Evolutionary conservation across 2,797 vertebrate genomes (phyloP).

Genomic region (Acestrorhynchus altus): DNA sequence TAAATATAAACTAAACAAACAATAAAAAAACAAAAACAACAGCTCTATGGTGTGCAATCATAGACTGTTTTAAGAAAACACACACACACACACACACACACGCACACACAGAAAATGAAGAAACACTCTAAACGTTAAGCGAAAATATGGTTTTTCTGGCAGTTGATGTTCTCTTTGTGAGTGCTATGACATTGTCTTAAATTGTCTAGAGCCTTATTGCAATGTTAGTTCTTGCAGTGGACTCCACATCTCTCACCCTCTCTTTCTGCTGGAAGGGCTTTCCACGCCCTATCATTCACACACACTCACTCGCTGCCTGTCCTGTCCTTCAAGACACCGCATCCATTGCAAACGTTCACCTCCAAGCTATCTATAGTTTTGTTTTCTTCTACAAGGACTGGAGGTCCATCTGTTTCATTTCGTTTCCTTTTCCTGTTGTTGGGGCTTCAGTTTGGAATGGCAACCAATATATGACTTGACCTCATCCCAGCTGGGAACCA

Average conservation of each 20-base stretch:
- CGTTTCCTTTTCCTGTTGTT: not conserved
- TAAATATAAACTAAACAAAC: not conserved
- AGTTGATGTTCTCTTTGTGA: not conserved
- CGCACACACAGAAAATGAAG: not conserved
- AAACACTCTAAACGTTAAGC: not conserved
- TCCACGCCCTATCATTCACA: not conserved
- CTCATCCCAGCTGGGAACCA: not conserved
- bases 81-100: not conserved
- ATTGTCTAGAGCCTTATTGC: not conserved
- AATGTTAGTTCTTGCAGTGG: not conserved
- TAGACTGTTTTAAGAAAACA: not conserved
- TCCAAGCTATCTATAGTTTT: constrained; percentile 17
- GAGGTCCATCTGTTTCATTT: constrained; percentile 9
- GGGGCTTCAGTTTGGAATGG: not conserved
- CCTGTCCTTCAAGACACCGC: constrained; percentile 19
- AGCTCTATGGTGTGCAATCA: not conserved
- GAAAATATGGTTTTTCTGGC: not conserved
- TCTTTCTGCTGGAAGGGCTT: not conserved
- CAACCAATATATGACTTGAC: not conserved
- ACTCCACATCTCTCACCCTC: not conserved
- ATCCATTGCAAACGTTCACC: constrained; percentile 16
- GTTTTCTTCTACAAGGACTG: not conserved
- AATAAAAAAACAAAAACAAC: not conserved
- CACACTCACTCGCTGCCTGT: not conserved
- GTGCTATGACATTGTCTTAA: not conserved